Evolutionary conservation across 30 jellyfish, hydroid and myxozoan genomes (phyloP).

Genomic region (Pseudorhiza aurosa): DNA sequence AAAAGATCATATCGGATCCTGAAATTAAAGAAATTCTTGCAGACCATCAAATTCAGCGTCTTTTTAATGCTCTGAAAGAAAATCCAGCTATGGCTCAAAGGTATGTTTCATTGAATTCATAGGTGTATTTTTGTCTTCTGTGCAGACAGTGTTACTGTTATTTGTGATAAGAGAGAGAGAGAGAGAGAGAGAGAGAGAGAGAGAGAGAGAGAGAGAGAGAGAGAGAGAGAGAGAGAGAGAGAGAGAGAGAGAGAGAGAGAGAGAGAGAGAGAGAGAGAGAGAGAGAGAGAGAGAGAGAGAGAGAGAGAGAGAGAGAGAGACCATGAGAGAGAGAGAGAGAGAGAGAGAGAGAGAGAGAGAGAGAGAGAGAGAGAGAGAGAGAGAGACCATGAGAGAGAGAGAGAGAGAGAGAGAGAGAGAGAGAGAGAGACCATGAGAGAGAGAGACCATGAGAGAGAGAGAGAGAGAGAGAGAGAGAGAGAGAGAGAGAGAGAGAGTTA

Average conservation of each 20-base stretch:
- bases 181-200: slow-evolving; percentile 12
- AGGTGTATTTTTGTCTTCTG: too few relatives aligned
- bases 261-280: slow-evolving; percentile 21
- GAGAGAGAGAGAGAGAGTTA: too few relatives aligned
- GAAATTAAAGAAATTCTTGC: slow-evolving; percentile 41
- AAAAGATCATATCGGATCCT: slow-evolving; percentile 55
- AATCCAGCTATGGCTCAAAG: slow-evolving; percentile 59
- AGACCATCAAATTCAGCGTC: slow-evolving; percentile 55
- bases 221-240: slow-evolving; percentile 17
- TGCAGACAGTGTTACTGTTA: too few relatives aligned
- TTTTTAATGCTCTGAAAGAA: slow-evolving; percentile 32
- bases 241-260: slow-evolving; percentile 21
- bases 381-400: too few relatives aligned
- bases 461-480: too few relatives aligned
- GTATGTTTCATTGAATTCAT: background rate
- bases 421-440: too few relatives aligned
- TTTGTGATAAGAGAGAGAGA: slow-evolving; percentile 18
- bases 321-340: slow-evolving; percentile 21
- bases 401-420: too few relatives aligned
- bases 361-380: slow-evolving; percentile 18
- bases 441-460: too few relatives aligned
- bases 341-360: slow-evolving; percentile 5
- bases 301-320: slow-evolving; percentile 15
- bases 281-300: slow-evolving; percentile 5
- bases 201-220: slow-evolving; percentile 11